A percentile compares a stretch with the other conserved stretches of the same genome.
These are phyloP conservation scores for Actinopyga echinites DNA, from an alignment of 53 echinoderm and acorn worm species.

Conservation along the genomic window DNA sequence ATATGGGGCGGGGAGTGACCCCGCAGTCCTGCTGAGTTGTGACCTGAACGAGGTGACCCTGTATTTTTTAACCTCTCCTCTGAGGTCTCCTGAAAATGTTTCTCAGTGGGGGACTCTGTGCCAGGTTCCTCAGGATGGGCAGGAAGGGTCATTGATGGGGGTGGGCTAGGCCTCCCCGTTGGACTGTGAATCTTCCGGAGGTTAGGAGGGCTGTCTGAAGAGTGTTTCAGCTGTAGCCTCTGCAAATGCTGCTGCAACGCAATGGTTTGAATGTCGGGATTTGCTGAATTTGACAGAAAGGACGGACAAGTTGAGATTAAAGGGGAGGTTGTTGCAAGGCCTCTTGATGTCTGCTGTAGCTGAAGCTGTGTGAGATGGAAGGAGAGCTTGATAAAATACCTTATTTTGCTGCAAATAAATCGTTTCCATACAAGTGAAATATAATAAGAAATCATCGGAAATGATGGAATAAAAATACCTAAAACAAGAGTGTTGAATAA, in stretches of 20 bases:
- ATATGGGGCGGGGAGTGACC: conserved; percentile 6
- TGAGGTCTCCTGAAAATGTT: neutral
- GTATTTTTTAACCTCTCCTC: conserved; percentile 25
- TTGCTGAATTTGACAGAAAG: conserved; percentile 57
- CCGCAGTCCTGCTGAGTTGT: neutral
- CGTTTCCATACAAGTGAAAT: neutral
- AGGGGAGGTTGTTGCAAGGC: conserved; percentile 67
- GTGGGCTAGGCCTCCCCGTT: conserved; percentile 78
- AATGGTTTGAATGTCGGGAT: conserved; percentile 78
- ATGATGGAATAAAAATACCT: no score
- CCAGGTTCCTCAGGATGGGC: conserved; percentile 85
- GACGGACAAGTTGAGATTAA: conserved; percentile 59
- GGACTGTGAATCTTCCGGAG: conserved; percentile 78
- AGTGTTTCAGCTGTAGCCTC: conserved; percentile 78
- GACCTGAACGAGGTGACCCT: conserved; percentile 32
- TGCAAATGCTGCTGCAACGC: conserved; percentile 84
- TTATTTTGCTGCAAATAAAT: neutral
- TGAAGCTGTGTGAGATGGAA: neutral
- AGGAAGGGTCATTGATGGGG: conserved; percentile 77
- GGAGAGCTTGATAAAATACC: neutral
- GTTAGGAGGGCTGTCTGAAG: conserved; percentile 87
- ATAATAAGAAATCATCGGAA: no score
- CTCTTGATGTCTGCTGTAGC: conserved; percentile 63
- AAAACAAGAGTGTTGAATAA: no score
- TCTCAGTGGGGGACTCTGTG: conserved; percentile 29